Evolutionary conservation across 2,888 invertebrate genomes (phyloP).

Genomic region (Pseudoips prasinana): DNA sequence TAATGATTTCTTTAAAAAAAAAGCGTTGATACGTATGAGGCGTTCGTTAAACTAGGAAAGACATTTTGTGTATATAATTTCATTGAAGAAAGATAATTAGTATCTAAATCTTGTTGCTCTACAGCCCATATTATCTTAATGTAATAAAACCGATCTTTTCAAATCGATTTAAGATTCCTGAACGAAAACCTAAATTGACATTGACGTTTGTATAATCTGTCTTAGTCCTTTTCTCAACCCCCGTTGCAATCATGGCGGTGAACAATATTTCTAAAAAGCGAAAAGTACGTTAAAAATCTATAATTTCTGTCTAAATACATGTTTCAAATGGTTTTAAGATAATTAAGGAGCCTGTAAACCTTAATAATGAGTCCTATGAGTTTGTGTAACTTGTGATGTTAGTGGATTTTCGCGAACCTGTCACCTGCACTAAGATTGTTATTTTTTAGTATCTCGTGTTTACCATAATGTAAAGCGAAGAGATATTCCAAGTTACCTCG

Average conservation of each 20-base stretch:
- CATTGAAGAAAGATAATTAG: no score
- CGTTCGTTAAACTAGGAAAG: no score
- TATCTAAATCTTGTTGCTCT: no score
- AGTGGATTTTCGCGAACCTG: constrained; percentile 54
- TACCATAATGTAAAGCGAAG: not conserved
- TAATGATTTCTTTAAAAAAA: no score
- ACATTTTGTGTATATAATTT: no score
- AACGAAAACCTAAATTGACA: constrained; percentile 40
- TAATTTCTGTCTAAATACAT: constrained; percentile 46
- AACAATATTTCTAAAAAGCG: constrained; percentile 79
- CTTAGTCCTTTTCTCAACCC: constrained; percentile 60
- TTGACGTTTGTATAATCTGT: constrained; percentile 51
- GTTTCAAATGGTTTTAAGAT: constrained; percentile 16
- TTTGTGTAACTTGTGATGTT: constrained; percentile 62
- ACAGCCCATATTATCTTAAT: no score
- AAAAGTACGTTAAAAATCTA: constrained; percentile 67
- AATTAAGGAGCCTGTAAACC: constrained; percentile 16
- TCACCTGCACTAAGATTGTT: constrained; percentile 28
- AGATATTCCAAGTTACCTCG: constrained; percentile 1
- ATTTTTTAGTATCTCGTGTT: constrained; percentile 18
- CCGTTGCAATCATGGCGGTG: constrained; percentile 78
- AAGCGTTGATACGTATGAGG: no score
- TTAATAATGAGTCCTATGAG: constrained; percentile 25
- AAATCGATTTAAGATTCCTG: constrained; percentile 12
- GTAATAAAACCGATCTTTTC: not conserved